Conservation (phyloP, 2,113 vertebrate genomes). For the Dunckerocampus dactyliophorus region DNA sequence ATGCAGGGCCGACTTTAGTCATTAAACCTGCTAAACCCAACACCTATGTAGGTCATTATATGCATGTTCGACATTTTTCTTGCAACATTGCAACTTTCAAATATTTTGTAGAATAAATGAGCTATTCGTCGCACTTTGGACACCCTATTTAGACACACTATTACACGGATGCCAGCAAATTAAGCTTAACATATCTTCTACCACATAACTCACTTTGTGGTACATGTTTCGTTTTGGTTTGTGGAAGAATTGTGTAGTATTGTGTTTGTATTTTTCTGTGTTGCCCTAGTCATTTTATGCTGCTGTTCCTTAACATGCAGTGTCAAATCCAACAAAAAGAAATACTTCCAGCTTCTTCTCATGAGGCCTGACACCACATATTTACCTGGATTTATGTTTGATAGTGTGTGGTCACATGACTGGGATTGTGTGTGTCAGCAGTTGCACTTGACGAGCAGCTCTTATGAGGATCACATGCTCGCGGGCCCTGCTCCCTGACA, state of each 20-base stretch:
- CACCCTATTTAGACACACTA: too few relatives aligned
- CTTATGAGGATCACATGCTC: conserved; percentile 61
- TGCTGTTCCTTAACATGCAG: not conserved
- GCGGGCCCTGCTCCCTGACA: conserved; percentile 62
- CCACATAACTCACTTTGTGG: too few relatives aligned
- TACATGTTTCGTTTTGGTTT: not conserved
- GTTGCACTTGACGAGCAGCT: conserved; percentile 66
- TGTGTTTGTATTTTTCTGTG: not conserved
- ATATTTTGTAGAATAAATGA: too few relatives aligned
- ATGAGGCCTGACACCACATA: conserved; percentile 15
- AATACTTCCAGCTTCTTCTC: conserved; percentile 10
- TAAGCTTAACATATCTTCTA: not conserved
- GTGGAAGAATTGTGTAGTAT: too few relatives aligned
- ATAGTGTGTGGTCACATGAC: conserved; percentile 11
- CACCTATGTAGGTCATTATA: too few relatives aligned
- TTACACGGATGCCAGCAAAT: too few relatives aligned
- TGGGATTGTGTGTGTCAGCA: conserved; percentile 34
- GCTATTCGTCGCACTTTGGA: too few relatives aligned
- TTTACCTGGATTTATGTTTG: conserved; percentile 21
- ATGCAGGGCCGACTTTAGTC: too few relatives aligned
- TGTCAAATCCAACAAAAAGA: not conserved
- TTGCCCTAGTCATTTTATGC: not conserved
- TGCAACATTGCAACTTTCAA: too few relatives aligned
- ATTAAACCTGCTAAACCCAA: too few relatives aligned
- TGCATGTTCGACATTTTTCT: too few relatives aligned